Base-by-base conservation (phyloP, 2,113 vertebrate species). In the Chaetura pelagica region DNA sequence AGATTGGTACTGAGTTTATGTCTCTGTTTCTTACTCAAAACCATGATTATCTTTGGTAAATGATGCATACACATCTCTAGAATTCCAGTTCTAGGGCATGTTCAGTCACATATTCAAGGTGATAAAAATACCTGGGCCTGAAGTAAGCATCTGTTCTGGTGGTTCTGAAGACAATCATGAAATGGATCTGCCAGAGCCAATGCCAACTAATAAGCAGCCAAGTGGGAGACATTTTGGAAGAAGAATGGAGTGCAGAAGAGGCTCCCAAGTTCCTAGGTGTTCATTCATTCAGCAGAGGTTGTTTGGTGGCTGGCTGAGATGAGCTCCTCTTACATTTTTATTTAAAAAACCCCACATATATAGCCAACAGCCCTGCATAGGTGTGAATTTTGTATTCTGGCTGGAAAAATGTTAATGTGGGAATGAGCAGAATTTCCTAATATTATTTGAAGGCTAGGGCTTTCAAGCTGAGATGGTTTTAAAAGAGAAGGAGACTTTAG, bases 401-500 rank as follows among this genome's bases (percentile, higher is more conserved):
- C n/a, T 91, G 74, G 61, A 89, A 49, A 40, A 49, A 6, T 8
- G n/a, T 52, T 90, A n/a, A 75, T 71, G 68, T 32, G 32, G 63
- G 46, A 88, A 63, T 95, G 40, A 66, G 92, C 83, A 77, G 57
- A 0, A 32, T 92, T 92, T 77, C 62, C 67, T 20, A 27, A 8
- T 6, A 12, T 67, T 84, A 77, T 96, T 91, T 87, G 59, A 87
- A 89, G 66, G 35, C 21, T 62, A 22, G 26, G n/a, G 1, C 59
- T 75, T 89, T 90, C 69, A 84, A 78, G 34, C 32, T 79, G 86
- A 83, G 49, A 23, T 59, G 24, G 44, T 76, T 96, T 93, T 91
- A 59, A 62, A 92, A 77, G 68, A 89, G 23, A 46, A 23, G 19
- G 22, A 93, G 62, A 74, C 16, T 69, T 94, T 26, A 88, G 48